Percentiles rank a stretch among this genome's conserved stretches.
phyloP scores from a whole-genome alignment of 2,113 vertebrate species.

The Anguilla rostrata region DNA sequence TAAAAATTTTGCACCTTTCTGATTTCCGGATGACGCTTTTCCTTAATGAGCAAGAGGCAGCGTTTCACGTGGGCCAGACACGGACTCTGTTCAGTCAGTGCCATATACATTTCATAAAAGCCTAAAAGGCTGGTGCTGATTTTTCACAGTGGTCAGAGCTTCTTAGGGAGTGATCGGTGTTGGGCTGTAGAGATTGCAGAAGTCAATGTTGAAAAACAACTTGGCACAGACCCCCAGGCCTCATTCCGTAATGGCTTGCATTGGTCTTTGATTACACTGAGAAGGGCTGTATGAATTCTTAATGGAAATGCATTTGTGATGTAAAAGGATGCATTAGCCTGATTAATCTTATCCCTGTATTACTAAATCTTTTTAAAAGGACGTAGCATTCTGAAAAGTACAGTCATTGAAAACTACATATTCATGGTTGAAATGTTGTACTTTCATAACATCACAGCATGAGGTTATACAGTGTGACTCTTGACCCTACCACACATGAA shows the following conservation, averaged over 20 bases:
- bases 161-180: not conserved
- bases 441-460: not conserved
- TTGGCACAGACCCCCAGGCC: conserved; percentile 33
- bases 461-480: not conserved
- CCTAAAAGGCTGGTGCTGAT: not conserved
- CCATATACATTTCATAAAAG: not conserved
- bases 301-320: conserved; percentile 48
- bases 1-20: not conserved
- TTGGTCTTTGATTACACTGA: conserved; percentile 43
- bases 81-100: not conserved
- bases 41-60: not conserved
- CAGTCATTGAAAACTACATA: not conserved
- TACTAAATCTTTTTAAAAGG: conserved; percentile 35
- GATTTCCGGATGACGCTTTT: not conserved
- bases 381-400: conserved; percentile 25
- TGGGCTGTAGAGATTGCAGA: not conserved
- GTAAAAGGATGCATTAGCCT: conserved; percentile 49
- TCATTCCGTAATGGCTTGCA: conserved; percentile 49
- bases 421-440: not conserved
- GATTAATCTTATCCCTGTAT: conserved; percentile 42
- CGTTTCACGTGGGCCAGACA: not conserved
- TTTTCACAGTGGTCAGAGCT: not conserved
- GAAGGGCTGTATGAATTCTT: conserved; percentile 36
- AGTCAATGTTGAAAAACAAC: conserved; percentile 16
- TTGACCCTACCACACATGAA: not conserved